Evolutionary conservation across 2,113 vertebrate genomes (phyloP).

Genomic region (Rhinichthys klamathensis): DNA sequence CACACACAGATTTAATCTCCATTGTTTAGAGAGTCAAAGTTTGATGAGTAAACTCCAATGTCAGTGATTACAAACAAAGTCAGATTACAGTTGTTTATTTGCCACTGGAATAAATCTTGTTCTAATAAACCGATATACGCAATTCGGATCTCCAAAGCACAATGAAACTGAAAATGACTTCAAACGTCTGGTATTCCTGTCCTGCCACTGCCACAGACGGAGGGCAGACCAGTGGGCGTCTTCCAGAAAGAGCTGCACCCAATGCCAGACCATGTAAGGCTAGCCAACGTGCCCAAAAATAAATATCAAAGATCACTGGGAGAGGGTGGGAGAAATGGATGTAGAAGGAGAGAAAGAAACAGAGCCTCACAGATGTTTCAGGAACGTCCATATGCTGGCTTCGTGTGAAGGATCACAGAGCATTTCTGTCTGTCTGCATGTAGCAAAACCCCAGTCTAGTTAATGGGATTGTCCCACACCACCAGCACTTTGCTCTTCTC

Average conservation of each 20-base stretch:
- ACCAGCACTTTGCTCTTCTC: not conserved
- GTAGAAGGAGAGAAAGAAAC: slow-evolving; percentile 8
- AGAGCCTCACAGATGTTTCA: slow-evolving; percentile 19
- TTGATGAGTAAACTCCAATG: not conserved
- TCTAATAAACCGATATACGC: not conserved
- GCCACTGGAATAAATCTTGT: not conserved
- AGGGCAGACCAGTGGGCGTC: slow-evolving; percentile 36
- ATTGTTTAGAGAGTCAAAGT: not conserved
- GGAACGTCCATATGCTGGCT: slow-evolving; percentile 23
- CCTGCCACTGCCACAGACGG: slow-evolving; percentile 37
- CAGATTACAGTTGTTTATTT: not conserved
- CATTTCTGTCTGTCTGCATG: slow-evolving; percentile 26
- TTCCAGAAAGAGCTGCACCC: slow-evolving; percentile 39
- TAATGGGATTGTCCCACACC: slow-evolving; percentile 9
- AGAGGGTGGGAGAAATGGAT: slow-evolving; percentile 23
- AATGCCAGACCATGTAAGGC: slow-evolving; percentile 48
- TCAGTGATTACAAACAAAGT: not conserved
- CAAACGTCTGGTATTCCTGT: slow-evolving; percentile 53
- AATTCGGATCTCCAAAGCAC: not conserved
- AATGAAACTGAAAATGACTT: slow-evolving; percentile 35
- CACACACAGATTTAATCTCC: not conserved
- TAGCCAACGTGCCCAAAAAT: slow-evolving; percentile 29
- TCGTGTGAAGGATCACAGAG: not conserved
- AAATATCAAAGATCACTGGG: slow-evolving; percentile 42
- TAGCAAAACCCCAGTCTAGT: not conserved